phyloP scores from a whole-genome alignment of 2,113 vertebrate genomes.

The Chunga burmeisteri region DNA sequence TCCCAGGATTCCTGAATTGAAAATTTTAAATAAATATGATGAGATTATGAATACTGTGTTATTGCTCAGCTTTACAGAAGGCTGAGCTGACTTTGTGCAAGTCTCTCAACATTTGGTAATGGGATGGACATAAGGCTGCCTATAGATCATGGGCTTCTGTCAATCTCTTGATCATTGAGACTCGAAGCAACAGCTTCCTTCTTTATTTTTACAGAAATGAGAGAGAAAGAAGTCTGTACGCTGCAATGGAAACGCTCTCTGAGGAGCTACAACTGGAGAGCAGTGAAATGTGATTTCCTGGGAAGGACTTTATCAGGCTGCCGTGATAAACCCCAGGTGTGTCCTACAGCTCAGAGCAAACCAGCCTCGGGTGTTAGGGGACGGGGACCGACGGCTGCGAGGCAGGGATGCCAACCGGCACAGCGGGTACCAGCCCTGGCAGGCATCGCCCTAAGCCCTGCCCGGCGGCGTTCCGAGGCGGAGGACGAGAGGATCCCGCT shows the following conservation, averaged over 20 bases:
- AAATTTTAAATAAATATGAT: fast-evolving
- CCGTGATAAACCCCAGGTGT: background rate
- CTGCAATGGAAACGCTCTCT: background rate
- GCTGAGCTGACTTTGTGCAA: background rate
- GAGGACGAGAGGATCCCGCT: background rate
- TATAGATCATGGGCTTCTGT: background rate
- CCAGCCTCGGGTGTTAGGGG: background rate
- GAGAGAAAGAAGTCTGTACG: background rate
- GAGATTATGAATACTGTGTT: background rate
- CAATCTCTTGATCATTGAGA: background rate
- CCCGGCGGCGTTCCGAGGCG: no score
- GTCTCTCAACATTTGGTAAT: background rate
- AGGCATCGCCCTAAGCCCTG: background rate
- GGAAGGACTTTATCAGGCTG: background rate
- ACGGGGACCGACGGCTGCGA: fast-evolving
- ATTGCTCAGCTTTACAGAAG: background rate
- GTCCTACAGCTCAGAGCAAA: background rate
- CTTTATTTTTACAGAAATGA: background rate
- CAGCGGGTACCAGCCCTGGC: background rate
- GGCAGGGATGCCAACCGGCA: background rate
- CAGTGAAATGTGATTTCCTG: background rate
- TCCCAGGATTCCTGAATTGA: background rate
- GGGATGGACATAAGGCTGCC: background rate
- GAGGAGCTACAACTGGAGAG: background rate
- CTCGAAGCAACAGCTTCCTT: background rate